Conservation (phyloP, 2,113 vertebrate genomes). For the Spermophilus dauricus region DNA sequence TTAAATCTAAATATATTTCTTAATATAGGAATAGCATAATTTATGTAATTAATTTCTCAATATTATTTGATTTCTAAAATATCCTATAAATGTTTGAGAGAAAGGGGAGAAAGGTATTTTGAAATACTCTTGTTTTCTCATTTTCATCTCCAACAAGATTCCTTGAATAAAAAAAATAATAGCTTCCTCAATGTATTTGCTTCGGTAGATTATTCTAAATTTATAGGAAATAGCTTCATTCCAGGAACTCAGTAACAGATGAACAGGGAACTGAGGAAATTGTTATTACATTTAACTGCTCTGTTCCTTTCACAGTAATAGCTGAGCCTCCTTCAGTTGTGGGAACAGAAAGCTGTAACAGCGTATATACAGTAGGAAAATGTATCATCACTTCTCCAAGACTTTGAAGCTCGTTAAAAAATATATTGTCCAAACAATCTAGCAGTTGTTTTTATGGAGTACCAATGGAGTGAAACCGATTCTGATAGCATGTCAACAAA, state of each 20-base stretch:
- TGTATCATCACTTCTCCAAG: slow-evolving; percentile 27
- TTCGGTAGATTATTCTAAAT: slow-evolving; percentile 19
- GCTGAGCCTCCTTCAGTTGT: slow-evolving; percentile 13
- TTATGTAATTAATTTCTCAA: slow-evolving; percentile 25
- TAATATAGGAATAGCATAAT: not conserved
- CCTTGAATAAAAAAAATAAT: not conserved
- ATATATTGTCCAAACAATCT: slow-evolving; percentile 55
- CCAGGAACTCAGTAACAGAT: not conserved
- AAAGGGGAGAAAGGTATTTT: slow-evolving; percentile 14
- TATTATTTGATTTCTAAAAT: slow-evolving; percentile 34
- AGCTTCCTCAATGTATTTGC: slow-evolving; percentile 15
- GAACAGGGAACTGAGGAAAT: not conserved
- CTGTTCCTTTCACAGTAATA: slow-evolving; percentile 4
- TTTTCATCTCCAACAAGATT: slow-evolving; percentile 59
- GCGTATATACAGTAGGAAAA: not conserved
- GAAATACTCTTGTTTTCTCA: not conserved
- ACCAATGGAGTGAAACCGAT: slow-evolving; percentile 13
- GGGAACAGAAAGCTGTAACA: not conserved
- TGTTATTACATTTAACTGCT: not conserved
- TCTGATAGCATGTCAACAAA: slow-evolving; percentile 60
- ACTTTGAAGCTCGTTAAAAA: slow-evolving; percentile 63
- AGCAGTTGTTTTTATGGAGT: slow-evolving; percentile 43
- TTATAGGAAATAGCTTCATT: not conserved
- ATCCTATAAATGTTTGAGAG: not conserved
- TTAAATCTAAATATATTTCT: slow-evolving; percentile 31